Evolutionary conservation across 2,797 vertebrate species (phyloP).

Genomic region (Gallinago stenura): DNA sequence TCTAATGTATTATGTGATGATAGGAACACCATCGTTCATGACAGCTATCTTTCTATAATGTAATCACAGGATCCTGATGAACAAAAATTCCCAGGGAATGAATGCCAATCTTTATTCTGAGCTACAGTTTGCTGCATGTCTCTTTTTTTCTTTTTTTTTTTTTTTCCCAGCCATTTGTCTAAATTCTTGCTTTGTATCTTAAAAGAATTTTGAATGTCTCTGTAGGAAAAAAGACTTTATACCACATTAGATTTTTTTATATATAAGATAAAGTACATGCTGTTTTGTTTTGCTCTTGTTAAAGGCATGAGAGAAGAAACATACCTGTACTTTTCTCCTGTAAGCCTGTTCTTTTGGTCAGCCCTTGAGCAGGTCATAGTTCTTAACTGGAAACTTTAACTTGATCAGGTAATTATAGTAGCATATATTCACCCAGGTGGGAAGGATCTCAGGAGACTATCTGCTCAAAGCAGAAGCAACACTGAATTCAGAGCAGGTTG

Average conservation of each 20-base stretch:
- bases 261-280: background rate
- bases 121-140: background rate
- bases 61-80: background rate
- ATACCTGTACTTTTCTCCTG: background rate
- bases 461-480: background rate
- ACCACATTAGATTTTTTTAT: background rate
- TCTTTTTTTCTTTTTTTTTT: background rate
- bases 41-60: background rate
- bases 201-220: background rate
- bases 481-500: background rate
- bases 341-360: background rate
- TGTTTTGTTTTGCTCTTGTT: background rate
- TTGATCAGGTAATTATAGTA: background rate
- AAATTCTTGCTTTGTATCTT: background rate
- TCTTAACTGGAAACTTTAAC: background rate
- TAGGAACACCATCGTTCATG: background rate
- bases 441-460: background rate
- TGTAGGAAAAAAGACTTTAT: background rate
- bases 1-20: background rate
- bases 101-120: background rate
- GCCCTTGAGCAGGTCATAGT: background rate
- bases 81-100: background rate
- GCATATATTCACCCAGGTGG: background rate
- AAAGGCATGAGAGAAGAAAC: background rate
- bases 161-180: background rate